These are phyloP conservation scores for Aproaerema taeniolella DNA, from an alignment of 2,888 invertebrate species.

Conservation along the genomic window DNA sequence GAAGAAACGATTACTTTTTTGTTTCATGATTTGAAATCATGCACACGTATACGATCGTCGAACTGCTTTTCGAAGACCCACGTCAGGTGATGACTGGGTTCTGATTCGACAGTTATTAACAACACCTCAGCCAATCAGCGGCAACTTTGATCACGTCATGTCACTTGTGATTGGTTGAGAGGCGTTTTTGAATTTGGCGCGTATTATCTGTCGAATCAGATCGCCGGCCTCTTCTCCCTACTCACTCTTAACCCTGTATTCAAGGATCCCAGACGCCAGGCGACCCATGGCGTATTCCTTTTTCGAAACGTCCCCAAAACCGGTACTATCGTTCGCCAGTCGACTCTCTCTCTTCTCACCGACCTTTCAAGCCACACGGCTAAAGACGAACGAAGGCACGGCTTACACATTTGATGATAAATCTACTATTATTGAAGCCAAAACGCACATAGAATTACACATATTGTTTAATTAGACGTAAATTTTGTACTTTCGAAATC, in stretches of 20 bases:
- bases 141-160: background rate
- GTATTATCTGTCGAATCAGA: background rate
- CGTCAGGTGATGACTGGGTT: constrained; percentile 36
- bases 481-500: constrained; percentile 76
- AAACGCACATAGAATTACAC: constrained; percentile 66
- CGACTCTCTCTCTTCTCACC: constrained; percentile 24
- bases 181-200: background rate
- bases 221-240: constrained; percentile 31
- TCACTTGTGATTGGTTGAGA: background rate
- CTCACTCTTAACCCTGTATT: constrained; percentile 61
- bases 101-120: background rate
- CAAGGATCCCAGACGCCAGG: constrained; percentile 33
- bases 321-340: constrained; percentile 27
- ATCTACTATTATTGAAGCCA: constrained; percentile 60
- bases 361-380: constrained; percentile 35
- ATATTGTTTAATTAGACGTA: constrained; percentile 65
- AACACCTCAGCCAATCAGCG: background rate
- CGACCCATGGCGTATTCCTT: constrained; percentile 27
- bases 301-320: constrained; percentile 36
- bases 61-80: constrained; percentile 69
- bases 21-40: constrained; percentile 72
- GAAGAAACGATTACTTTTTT: constrained; percentile 63
- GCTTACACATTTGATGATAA: constrained; percentile 64
- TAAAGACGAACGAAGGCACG: constrained; percentile 74
- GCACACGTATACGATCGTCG: constrained; percentile 74